Conservation (phyloP, 2,888 invertebrate species). For the Spodoptera exigua region DNA sequence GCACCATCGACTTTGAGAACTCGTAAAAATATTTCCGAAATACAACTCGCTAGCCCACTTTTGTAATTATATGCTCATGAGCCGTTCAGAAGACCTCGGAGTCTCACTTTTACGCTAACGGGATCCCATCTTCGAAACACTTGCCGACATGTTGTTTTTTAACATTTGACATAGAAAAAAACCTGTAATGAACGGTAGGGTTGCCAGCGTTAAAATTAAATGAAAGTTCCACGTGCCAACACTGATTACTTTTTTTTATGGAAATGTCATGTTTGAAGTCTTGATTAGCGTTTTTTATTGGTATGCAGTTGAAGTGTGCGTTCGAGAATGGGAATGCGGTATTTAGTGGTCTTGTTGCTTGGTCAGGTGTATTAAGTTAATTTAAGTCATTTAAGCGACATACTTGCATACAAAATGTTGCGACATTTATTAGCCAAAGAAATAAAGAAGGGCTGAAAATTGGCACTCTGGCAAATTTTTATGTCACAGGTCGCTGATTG, state of each 20-base stretch:
- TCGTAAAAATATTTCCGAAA: slow-evolving; percentile 58
- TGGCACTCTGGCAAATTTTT: too few relatives aligned
- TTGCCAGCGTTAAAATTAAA: slow-evolving; percentile 24
- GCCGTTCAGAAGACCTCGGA: slow-evolving; percentile 38
- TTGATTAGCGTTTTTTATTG: background rate
- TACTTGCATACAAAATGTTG: too few relatives aligned
- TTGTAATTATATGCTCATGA: slow-evolving; percentile 54
- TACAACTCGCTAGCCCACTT: slow-evolving; percentile 67
- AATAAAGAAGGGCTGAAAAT: too few relatives aligned
- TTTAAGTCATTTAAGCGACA: too few relatives aligned
- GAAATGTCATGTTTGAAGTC: background rate
- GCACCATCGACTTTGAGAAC: slow-evolving; percentile 29
- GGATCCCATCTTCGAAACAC: slow-evolving; percentile 67
- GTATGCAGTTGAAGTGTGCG: too few relatives aligned
- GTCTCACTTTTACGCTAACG: slow-evolving; percentile 75
- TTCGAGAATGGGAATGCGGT: too few relatives aligned
- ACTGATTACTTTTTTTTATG: background rate
- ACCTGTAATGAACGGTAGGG: slow-evolving; percentile 61
- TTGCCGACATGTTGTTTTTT: slow-evolving; percentile 71
- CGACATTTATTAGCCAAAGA: too few relatives aligned
- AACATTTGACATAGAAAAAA: slow-evolving; percentile 76
- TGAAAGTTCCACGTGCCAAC: slow-evolving; percentile 10
- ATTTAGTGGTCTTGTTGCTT: too few relatives aligned
- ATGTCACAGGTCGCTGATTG: too few relatives aligned
- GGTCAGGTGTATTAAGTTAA: too few relatives aligned